phyloP scores from a whole-genome alignment of 1,140 invertebrate genomes.

The Drosophila athabasca region DNA sequence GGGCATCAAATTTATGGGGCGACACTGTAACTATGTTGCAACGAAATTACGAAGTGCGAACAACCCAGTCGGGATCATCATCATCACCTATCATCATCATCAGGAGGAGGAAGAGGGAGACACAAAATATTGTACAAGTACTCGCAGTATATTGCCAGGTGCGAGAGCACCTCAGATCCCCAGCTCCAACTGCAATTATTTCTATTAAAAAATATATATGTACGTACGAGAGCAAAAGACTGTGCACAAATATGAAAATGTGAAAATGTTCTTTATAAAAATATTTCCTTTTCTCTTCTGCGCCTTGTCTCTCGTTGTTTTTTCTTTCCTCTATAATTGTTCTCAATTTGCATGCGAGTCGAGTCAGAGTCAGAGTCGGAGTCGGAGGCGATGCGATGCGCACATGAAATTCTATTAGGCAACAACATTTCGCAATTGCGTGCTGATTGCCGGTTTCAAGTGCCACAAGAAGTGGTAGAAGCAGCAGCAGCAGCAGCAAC shows the following conservation, averaged over 20 bases:
- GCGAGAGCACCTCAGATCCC: constrained; percentile 15
- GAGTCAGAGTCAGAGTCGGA: not conserved
- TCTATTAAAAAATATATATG: constrained; percentile 68
- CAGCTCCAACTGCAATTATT: constrained; percentile 62
- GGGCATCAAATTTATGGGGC: constrained; percentile 74
- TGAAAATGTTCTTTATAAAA: constrained; percentile 1
- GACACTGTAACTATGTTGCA: constrained; percentile 8
- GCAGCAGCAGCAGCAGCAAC: not conserved
- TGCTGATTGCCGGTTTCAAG: constrained; percentile 69
- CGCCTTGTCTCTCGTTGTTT: no score
- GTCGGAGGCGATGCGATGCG: constrained; percentile 27
- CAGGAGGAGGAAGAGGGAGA: not conserved
- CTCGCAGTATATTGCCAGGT: constrained; percentile 5
- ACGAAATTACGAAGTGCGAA: constrained; percentile 81
- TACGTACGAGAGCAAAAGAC: constrained; percentile 13
- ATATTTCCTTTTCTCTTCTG: no score
- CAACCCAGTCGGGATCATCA: constrained; percentile 49
- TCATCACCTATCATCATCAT: no score
- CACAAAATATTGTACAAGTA: no score
- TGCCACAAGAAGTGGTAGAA: constrained; percentile 2
- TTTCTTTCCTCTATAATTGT: constrained; percentile 37
- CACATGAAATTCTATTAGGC: constrained; percentile 76
- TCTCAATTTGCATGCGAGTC: constrained; percentile 73
- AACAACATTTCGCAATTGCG: constrained; percentile 79
- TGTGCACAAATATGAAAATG: constrained; percentile 28